Conservation (phyloP, 2,113 vertebrate species). For the Dicaeum eximium region DNA sequence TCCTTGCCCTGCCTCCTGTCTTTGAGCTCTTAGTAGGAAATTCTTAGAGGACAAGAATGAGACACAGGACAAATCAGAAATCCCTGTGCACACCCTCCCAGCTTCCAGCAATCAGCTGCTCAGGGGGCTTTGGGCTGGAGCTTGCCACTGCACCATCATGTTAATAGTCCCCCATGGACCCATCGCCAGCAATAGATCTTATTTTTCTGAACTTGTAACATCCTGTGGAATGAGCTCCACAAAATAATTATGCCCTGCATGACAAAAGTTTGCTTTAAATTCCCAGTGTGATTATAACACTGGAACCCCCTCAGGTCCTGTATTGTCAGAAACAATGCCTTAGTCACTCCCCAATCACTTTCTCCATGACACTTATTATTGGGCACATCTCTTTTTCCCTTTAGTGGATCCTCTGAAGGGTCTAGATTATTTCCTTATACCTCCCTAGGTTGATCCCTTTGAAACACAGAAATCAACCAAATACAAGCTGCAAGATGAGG, state of each 20-base stretch:
- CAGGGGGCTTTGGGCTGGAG: background rate
- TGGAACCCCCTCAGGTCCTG: constrained; percentile 35
- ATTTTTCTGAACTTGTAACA: constrained; percentile 40
- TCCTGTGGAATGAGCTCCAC: constrained; percentile 18
- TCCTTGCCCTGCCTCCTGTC: background rate
- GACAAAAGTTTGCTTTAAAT: constrained; percentile 50
- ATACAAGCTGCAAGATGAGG: background rate
- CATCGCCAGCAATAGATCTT: background rate
- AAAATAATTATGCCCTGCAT: constrained; percentile 62
- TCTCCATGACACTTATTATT: constrained; percentile 32
- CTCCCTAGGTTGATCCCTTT: background rate
- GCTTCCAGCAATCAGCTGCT: constrained; percentile 51
- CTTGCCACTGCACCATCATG: constrained; percentile 1
- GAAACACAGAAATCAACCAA: background rate
- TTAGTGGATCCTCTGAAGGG: constrained; percentile 3
- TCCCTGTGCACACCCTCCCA: background rate
- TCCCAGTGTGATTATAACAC: background rate
- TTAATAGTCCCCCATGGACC: constrained; percentile 55
- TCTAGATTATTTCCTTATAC: background rate
- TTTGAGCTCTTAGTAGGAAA: background rate
- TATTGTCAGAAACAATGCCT: constrained; percentile 50
- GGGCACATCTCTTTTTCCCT: background rate
- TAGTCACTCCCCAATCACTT: constrained; percentile 51
- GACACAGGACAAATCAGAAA: constrained; percentile 13
- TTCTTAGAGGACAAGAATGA: background rate